These are phyloP conservation scores for Drosophila mojavensis DNA, from an alignment of 1,140 invertebrate genomes.

Conservation along the genomic window DNA sequence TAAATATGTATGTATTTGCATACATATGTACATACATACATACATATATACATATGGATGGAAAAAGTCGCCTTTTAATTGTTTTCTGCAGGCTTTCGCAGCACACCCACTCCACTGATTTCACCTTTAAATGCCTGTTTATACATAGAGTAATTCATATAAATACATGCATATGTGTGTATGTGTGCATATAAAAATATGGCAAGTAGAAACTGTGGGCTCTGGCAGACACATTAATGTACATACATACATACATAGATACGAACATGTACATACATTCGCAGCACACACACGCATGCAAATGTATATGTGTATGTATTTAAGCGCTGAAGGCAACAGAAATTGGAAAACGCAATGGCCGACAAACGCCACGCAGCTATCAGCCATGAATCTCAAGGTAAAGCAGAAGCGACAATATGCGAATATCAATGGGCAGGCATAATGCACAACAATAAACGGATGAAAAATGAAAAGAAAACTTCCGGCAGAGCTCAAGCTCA, in stretches of 20 bases:
- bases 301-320: slow-evolving; percentile 22
- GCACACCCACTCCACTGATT: slow-evolving; percentile 53
- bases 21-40: background rate
- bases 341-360: slow-evolving; percentile 78
- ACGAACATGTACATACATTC: slow-evolving; percentile 5
- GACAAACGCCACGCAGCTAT: slow-evolving; percentile 76
- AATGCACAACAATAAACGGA: slow-evolving; percentile 64
- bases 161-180: slow-evolving; percentile 19
- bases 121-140: slow-evolving; percentile 40
- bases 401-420: slow-evolving; percentile 66
- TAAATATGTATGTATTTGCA: background rate
- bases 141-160: background rate
- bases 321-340: slow-evolving; percentile 60
- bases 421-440: slow-evolving; percentile 47
- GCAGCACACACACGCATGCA: slow-evolving; percentile 4
- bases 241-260: slow-evolving; percentile 1
- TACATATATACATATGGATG: background rate
- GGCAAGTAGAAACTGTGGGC: slow-evolving; percentile 29
- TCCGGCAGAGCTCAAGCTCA: slow-evolving; percentile 72
- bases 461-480: slow-evolving; percentile 75
- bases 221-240: slow-evolving; percentile 43
- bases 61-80: slow-evolving; percentile 31
- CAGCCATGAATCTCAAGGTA: slow-evolving; percentile 54
- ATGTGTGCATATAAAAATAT: slow-evolving; percentile 4
- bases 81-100: slow-evolving; percentile 41